Percentiles rank a stretch among this genome's conserved stretches.
Evolutionary conservation across 1,140 invertebrate species (phyloP).

Genomic region (Nylanderia fulva): DNA sequence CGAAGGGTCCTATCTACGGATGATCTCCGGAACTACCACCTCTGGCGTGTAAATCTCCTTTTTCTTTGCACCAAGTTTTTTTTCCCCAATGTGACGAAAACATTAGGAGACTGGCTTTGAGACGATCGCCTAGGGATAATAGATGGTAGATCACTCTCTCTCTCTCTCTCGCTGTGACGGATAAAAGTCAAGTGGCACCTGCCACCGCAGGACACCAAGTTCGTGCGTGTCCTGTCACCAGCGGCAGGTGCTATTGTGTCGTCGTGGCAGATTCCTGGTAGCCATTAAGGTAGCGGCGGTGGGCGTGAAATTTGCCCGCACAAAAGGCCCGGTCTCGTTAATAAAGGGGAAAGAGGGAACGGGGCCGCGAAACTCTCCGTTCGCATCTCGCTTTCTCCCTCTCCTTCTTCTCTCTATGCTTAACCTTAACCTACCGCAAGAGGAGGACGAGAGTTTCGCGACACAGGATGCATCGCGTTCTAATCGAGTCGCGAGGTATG

Average conservation of each 20-base stretch:
- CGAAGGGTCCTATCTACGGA: neutral
- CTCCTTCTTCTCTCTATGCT: constrained; percentile 13
- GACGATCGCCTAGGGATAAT: neutral
- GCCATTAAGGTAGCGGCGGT: constrained; percentile 41
- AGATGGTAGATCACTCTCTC: neutral
- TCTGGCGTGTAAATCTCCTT: neutral
- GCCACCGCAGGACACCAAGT: neutral
- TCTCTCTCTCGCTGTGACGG: neutral
- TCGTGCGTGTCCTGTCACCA: constrained; percentile 11
- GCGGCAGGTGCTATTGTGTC: constrained; percentile 56
- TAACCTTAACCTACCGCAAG: constrained; percentile 74
- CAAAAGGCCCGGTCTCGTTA: constrained; percentile 56
- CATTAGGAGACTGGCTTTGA: neutral
- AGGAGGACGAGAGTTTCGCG: constrained; percentile 38
- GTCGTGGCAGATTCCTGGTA: constrained; percentile 38
- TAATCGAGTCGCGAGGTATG: constrained; percentile 30
- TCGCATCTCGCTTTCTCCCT: constrained; percentile 10
- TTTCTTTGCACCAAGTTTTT: too few species aligned
- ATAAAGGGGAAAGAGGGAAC: constrained; percentile 31
- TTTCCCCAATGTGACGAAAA: neutral
- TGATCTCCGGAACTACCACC: neutral
- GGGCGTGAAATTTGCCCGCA: constrained; percentile 63
- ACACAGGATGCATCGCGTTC: too few species aligned
- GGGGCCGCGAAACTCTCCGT: constrained; percentile 48
- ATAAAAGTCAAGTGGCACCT: constrained; percentile 8